Percentiles rank a stretch among this genome's conserved stretches.
These are phyloP conservation scores for Arbacia lixula DNA, from an alignment of 53 echinoderm and acorn worm genomes.

Conservation along the genomic window DNA sequence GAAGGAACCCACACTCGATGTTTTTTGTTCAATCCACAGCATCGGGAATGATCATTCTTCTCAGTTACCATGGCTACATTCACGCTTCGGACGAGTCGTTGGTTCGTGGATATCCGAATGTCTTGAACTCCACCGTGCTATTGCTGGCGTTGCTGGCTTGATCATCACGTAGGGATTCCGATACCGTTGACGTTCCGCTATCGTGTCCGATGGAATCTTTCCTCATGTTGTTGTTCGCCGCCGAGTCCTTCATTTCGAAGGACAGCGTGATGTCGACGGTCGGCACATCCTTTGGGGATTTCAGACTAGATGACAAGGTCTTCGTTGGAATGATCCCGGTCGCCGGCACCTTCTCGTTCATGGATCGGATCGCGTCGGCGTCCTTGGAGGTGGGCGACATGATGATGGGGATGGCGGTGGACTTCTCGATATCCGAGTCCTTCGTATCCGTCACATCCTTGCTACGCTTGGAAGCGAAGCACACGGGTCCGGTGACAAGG, in stretches of 20 bases:
- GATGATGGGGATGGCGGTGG: slow-evolving; percentile 13
- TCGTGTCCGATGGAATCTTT: slow-evolving; percentile 6
- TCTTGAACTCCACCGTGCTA: slow-evolving; percentile 52
- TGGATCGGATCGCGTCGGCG: background rate
- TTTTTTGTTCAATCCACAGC: too few relatives aligned
- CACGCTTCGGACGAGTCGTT: slow-evolving; percentile 7
- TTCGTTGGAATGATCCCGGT: background rate
- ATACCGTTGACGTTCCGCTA: slow-evolving; percentile 5
- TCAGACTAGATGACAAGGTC: background rate
- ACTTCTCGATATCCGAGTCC: slow-evolving; percentile 41
- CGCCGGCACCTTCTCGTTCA: background rate
- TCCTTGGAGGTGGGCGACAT: slow-evolving; percentile 10
- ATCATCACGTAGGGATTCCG: slow-evolving; percentile 33
- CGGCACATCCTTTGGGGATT: slow-evolving; percentile 35
- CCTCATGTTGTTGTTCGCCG: background rate
- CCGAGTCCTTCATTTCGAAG: slow-evolving; percentile 26
- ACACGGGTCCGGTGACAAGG: slow-evolving; percentile 44
- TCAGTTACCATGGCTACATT: background rate
- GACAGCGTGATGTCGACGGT: slow-evolving; percentile 52
- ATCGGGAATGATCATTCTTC: too few relatives aligned
- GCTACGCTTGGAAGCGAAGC: slow-evolving; percentile 35
- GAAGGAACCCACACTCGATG: too few relatives aligned
- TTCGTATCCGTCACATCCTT: slow-evolving; percentile 31
- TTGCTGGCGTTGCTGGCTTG: slow-evolving; percentile 38
- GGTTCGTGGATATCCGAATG: slow-evolving; percentile 49